Evolutionary conservation across 2,888 invertebrate species (phyloP).

Genomic region (Amphimallon solstitiale): DNA sequence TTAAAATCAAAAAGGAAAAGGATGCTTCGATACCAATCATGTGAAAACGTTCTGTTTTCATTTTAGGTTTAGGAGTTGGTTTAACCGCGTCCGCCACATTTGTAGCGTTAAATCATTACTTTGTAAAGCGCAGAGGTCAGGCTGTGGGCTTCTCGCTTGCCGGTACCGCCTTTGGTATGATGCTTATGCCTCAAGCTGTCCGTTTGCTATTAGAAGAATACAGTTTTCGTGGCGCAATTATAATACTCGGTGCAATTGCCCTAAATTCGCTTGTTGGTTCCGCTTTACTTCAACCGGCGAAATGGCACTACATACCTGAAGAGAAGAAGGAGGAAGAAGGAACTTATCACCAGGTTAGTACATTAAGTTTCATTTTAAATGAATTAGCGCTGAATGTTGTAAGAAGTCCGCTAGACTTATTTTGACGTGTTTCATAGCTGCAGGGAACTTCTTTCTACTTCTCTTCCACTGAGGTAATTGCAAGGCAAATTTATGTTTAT

Average conservation of each 20-base stretch:
- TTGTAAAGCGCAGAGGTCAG: constrained; percentile 79
- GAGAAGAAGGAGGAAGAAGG: constrained; percentile 66
- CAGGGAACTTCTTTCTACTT: constrained; percentile 62
- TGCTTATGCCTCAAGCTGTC: constrained; percentile 82
- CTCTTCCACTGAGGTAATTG: constrained; percentile 61
- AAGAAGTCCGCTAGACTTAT: constrained; percentile 29
- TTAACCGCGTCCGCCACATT: constrained; percentile 81
- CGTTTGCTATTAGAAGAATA: constrained; percentile 71
- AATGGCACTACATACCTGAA: constrained; percentile 74
- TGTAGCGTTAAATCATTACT: constrained; percentile 82
- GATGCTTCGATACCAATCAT: constrained; percentile 31
- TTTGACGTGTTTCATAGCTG: constrained; percentile 53
- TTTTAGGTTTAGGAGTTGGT: constrained; percentile 79
- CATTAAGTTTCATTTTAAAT: constrained; percentile 4
- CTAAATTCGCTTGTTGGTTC: constrained; percentile 76
- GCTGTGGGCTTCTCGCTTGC: constrained; percentile 84
- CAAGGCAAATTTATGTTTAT: constrained; percentile 33
- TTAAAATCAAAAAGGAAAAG: constrained; percentile 28
- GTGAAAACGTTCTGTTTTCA: constrained; percentile 39
- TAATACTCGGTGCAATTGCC: constrained; percentile 74
- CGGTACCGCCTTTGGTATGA: constrained; percentile 81
- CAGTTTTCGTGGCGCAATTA: constrained; percentile 75
- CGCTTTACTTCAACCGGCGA: constrained; percentile 75
- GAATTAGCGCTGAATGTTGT: not conserved
- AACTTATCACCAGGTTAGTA: constrained; percentile 58